Evolutionary conservation across 2,888 invertebrate species (phyloP).

Genomic region (Cepaea hortensis): DNA sequence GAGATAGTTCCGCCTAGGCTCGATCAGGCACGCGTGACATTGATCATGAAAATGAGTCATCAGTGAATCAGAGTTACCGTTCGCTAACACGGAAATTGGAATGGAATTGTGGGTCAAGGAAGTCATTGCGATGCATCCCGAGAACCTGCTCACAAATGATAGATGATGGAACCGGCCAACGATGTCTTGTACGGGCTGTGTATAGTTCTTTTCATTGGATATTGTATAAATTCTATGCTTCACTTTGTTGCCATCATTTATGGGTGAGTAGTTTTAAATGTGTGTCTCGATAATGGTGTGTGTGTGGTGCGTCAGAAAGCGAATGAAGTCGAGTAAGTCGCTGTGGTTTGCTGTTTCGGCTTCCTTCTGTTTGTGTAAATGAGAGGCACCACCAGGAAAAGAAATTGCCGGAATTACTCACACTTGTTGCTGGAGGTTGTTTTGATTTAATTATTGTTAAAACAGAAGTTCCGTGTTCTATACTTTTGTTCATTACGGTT

Average conservation of each 20-base stretch:
- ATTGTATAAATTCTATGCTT: slow-evolving; percentile 39
- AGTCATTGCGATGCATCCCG: slow-evolving; percentile 15
- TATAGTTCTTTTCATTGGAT: slow-evolving; percentile 43
- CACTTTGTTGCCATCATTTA: slow-evolving; percentile 44
- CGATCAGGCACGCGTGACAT: background rate
- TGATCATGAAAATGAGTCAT: background rate
- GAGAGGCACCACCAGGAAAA: too few species aligned
- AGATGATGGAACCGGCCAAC: slow-evolving; percentile 47
- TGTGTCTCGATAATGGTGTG: background rate
- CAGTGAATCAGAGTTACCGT: background rate
- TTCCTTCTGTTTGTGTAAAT: too few species aligned
- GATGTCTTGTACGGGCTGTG: slow-evolving; percentile 43
- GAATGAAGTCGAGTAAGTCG: too few species aligned
- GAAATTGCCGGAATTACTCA: too few species aligned
- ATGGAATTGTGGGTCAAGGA: slow-evolving; percentile 31
- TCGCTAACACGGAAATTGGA: background rate
- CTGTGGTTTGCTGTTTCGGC: too few species aligned
- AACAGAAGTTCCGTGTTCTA: too few species aligned
- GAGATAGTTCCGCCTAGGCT: background rate
- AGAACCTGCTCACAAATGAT: background rate
- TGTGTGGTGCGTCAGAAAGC: too few species aligned
- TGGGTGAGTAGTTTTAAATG: slow-evolving; percentile 31
- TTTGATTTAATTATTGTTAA: too few species aligned
- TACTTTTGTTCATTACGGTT: too few species aligned
- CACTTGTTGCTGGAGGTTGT: too few species aligned